Evolutionary conservation across 1,140 invertebrate species (phyloP), one percentile per base, ranked within the genome.

Genomic region (Meteorus sp.): DNA sequence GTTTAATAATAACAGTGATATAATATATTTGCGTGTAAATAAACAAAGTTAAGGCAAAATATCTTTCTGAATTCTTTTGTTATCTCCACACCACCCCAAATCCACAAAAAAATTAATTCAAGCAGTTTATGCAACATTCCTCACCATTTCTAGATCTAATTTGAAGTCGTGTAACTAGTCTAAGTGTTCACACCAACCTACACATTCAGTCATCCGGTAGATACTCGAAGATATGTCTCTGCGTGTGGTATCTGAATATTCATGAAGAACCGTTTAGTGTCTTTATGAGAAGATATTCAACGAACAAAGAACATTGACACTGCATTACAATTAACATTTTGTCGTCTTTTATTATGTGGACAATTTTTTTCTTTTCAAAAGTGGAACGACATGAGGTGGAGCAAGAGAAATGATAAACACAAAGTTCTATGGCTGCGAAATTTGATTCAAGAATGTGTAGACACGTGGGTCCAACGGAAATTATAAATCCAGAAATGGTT

Each of bases 1-100:
- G 71, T 76, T 70, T 71, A 75, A 66, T 65, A 69, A 72, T 73
- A 70, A 72, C 69, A 75, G 73, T 78, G 74, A 79, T 79, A 74
- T 71, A 74, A 75, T 76, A 77, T 76, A 78, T 77, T 77, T 78
- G 72, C 72, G 67, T 79, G 76, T 78, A 79, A 79, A 79, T 79
- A 78, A 78, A 79, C 56, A 29, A 72, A 71, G 62, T 75, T 77
- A 70, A 71, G 62, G 60, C 61, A 69, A 56, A 55, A n/a, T n/a
- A n/a, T 50, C 37, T 48, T n/a, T 7, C 22, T 3, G 19, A 41
- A 15, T 41, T 17, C 13, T n/a, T n/a, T 7, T 19, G 43, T 20
- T 20, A n/a, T n/a, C n/a, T n/a, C n/a, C n/a, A n/a, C n/a, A n/a
- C n/a, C n/a, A n/a, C n/a, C n/a, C n/a, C n/a, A n/a, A n/a, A n/a